These are phyloP conservation scores for Tachina grossa DNA, from an alignment of 2,888 invertebrate species.

Conservation along the genomic window DNA sequence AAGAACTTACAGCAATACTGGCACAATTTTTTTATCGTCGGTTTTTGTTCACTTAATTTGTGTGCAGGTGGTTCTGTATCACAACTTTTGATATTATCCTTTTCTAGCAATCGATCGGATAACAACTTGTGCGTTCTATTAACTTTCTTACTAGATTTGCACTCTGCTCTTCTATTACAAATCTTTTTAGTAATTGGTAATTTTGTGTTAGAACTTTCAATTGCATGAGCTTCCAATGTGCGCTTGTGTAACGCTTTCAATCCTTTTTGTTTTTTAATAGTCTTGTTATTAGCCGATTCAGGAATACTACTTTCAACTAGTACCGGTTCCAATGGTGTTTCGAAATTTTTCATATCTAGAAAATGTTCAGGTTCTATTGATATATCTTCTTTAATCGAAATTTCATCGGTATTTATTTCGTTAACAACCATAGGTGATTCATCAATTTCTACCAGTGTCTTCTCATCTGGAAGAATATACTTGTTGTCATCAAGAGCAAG, in stretches of 20 bases:
- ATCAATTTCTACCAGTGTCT: too few species aligned
- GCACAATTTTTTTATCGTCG: slow-evolving; percentile 15
- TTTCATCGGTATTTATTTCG: too few species aligned
- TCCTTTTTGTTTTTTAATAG: not conserved
- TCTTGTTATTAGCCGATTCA: not conserved
- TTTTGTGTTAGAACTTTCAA: too few species aligned
- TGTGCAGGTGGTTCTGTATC: not conserved
- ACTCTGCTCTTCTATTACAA: too few species aligned
- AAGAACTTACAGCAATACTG: slow-evolving; percentile 53
- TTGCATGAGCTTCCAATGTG: too few species aligned
- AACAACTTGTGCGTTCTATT: too few species aligned
- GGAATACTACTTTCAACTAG: not conserved
- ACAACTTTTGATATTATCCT: not conserved
- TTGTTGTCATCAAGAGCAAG: not conserved
- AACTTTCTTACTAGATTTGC: too few species aligned
- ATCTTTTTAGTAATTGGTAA: too few species aligned
- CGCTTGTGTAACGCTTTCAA: too few species aligned
- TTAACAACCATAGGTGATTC: too few species aligned
- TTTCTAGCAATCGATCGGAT: too few species aligned
- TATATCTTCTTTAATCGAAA: not conserved
- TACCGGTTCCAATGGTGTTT: not conserved
- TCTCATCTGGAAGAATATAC: too few species aligned
- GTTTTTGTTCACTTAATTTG: not conserved
- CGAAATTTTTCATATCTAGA: slow-evolving; percentile 2
- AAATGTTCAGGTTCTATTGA: not conserved